phyloP scores from a whole-genome alignment of 2,888 invertebrate genomes.

The Sussaba pulchella region DNA sequence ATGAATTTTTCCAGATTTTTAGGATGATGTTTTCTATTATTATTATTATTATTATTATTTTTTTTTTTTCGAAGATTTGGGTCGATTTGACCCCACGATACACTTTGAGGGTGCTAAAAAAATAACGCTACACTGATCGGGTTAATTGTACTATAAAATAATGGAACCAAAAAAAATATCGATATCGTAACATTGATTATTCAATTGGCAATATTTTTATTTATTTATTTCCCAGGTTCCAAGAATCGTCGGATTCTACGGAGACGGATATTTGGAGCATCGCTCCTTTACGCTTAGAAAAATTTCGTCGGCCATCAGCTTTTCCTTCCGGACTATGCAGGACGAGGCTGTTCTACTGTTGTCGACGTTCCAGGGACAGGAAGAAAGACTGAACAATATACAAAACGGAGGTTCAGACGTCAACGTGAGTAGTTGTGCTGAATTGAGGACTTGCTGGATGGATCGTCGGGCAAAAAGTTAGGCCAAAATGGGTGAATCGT shows the following conservation, averaged over 20 bases:
- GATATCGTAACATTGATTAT: constrained; percentile 68
- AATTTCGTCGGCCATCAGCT: constrained; percentile 88
- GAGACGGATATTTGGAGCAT: constrained; percentile 92
- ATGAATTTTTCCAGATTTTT: no score
- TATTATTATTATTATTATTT: no score
- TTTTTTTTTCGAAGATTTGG: no score
- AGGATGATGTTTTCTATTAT: no score
- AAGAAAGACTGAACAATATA: constrained; percentile 80
- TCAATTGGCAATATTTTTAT: constrained; percentile 55
- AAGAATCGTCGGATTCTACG: constrained; percentile 91
- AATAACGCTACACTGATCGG: no score
- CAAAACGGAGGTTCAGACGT: constrained; percentile 72
- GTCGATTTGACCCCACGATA: no score
- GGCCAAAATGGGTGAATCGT: no score
- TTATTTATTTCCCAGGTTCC: constrained; percentile 84
- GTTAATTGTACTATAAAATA: no score
- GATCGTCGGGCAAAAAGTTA: no score
- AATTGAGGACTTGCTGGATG: no score
- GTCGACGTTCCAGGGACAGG: constrained; percentile 86
- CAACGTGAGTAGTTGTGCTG: constrained; percentile 74
- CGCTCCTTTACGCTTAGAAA: constrained; percentile 89
- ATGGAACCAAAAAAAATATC: constrained; percentile 52
- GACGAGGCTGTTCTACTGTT: constrained; percentile 89
- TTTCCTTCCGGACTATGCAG: constrained; percentile 91
- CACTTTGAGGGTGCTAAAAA: no score